Evolutionary conservation across 2,888 invertebrate species (phyloP).

Genomic region (Nymphalis urticae): DNA sequence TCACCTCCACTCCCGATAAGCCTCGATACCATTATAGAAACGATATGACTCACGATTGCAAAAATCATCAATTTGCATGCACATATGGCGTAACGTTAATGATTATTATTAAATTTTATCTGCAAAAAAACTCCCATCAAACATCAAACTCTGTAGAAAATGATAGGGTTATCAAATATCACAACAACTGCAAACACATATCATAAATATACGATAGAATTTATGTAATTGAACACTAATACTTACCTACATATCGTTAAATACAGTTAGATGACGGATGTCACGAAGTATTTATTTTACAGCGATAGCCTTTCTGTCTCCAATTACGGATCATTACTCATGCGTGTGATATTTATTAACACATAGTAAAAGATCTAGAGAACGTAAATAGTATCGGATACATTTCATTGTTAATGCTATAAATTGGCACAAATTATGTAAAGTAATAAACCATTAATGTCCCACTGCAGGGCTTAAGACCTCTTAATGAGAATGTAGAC

Average conservation of each 20-base stretch:
- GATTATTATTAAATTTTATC: conserved; percentile 7
- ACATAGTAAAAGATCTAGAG: conserved; percentile 44
- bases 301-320: conserved; percentile 68
- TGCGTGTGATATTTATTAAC: conserved; percentile 71
- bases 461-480: too few species aligned
- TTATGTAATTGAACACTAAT: conserved; percentile 3
- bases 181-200: background rate
- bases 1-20: conserved; percentile 50
- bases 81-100: conserved; percentile 39
- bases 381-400: conserved; percentile 23
- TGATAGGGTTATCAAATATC: background rate
- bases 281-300: conserved; percentile 72
- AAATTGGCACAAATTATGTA: too few species aligned
- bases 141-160: background rate
- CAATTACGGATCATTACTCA: conserved; percentile 76
- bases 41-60: conserved; percentile 62
- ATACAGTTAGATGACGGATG: conserved; percentile 72
- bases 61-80: conserved; percentile 55
- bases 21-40: conserved; percentile 55
- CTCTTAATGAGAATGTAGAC: too few species aligned
- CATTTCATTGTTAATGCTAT: conserved; percentile 3
- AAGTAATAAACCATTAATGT: too few species aligned
- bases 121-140: background rate
- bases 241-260: conserved; percentile 18
- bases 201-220: background rate